phyloP scores from a whole-genome alignment of 30 jellyfish, hydroid and myxozoan genomes.

The Turritopsis dohrnii region DNA sequence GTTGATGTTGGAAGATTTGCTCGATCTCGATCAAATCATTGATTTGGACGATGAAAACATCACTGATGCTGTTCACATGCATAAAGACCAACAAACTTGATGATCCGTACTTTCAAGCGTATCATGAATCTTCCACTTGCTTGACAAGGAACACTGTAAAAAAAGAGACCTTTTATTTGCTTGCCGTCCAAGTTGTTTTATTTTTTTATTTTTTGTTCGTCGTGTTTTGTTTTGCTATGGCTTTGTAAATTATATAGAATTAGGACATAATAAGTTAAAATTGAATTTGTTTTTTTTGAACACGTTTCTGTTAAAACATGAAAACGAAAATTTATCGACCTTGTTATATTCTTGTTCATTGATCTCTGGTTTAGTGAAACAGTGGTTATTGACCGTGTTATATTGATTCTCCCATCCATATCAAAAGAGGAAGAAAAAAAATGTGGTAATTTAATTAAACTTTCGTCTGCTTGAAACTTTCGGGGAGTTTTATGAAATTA shows the following conservation, averaged over 20 bases:
- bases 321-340: background rate
- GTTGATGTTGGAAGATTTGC: conserved; percentile 57
- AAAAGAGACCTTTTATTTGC: background rate
- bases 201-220: background rate
- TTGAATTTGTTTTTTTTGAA: background rate
- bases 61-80: background rate
- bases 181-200: background rate
- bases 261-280: background rate
- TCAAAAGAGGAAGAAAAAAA: background rate
- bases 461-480: background rate
- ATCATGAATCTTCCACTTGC: too few species aligned
- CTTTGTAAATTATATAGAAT: background rate
- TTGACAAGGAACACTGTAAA: too few species aligned
- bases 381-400: too few species aligned
- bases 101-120: background rate
- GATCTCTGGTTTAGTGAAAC: too few species aligned
- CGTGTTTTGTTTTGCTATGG: background rate
- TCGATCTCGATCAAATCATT: conserved; percentile 63
- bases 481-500: background rate
- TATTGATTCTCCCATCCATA: too few species aligned
- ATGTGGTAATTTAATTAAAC: background rate
- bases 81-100: background rate
- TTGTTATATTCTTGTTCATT: too few species aligned
- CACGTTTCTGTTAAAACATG: background rate
- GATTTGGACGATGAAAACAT: conserved; percentile 42